Base-by-base conservation (phyloP, 2,888 invertebrate species). In the Plebejus anna region DNA sequence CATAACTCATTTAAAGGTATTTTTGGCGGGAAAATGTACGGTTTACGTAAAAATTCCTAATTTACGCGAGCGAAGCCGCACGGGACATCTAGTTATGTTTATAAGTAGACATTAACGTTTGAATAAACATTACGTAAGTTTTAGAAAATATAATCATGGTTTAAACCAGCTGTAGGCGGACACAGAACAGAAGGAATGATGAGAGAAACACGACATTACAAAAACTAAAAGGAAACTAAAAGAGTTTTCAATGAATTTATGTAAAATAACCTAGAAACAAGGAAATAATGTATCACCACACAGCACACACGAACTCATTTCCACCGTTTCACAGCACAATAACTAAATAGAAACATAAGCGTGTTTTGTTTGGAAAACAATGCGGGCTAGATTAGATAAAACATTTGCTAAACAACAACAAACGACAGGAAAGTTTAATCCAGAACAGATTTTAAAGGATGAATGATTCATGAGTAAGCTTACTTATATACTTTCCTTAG, bases 301-400 rank as follows among this genome's bases (percentile, higher is more conserved):
- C 72, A 28, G 51, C n/a, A 55, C 55, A 47, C 47, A 22, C 51
- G 51, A 55, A 73, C 47, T 16, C 47, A 32, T 51, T 51, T 51
- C 47, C 28, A 51, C 55, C 73, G 73, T 73, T 73, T 73, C 73
- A 73, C 73, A 73, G 13, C 47, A 73, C 73, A 73, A 73, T 73
- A 73, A 73, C 73, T 55, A 73, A 73, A 73, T 73, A 73, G 73
- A 55, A 55, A 55, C 73, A 71, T 71, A 38, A 51, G 73, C 73
- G 73, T 55, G 73, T 73, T 55, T 73, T 73, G 73, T 73, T 73
- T 55, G 73, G 55, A 55, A 55, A 73, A 73, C 73, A 55, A 73
- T 73, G 73, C 73, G 55, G 73, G 73, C 73, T 73, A 73, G 73
- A 32, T 47, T 47, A 73, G 55, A 73, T 72, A 42, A 28, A 71